Conservation (phyloP, 2,888 invertebrate genomes). For the Rhogogaster chlorosoma region DNA sequence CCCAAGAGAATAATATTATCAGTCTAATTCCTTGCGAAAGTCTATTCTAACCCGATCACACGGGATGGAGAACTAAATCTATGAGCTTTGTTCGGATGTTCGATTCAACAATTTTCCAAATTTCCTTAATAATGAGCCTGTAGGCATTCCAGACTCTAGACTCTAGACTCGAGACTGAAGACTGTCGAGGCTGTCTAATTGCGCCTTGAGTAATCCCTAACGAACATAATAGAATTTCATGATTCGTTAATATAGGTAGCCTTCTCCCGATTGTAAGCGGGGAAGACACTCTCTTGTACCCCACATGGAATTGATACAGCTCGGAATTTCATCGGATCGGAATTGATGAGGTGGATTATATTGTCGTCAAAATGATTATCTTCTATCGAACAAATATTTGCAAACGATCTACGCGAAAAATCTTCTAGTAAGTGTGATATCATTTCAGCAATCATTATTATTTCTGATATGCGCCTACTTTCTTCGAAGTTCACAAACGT, state of each 20-base stretch:
- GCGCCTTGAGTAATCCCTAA: background rate
- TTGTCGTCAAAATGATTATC: too few relatives aligned
- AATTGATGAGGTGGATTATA: too few relatives aligned
- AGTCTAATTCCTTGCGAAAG: background rate
- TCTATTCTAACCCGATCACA: background rate
- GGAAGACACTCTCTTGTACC: too few relatives aligned
- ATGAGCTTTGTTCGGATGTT: constrained; percentile 17
- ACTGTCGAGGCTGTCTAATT: background rate
- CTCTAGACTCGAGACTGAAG: background rate
- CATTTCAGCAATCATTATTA: too few relatives aligned
- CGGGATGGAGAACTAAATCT: constrained; percentile 27
- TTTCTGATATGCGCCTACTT: too few relatives aligned
- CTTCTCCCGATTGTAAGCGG: background rate
- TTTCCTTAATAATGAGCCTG: constrained; percentile 7
- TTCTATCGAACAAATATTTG: too few relatives aligned
- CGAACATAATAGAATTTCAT: constrained; percentile 5
- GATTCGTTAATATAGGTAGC: background rate
- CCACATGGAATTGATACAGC: too few relatives aligned
- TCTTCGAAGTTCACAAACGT: too few relatives aligned
- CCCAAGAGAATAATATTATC: background rate
- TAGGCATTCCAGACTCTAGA: background rate
- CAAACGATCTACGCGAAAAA: too few relatives aligned
- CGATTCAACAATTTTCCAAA: constrained; percentile 18
- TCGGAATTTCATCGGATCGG: too few relatives aligned
- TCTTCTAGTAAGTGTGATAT: too few relatives aligned